A percentile compares a stretch with the other conserved stretches of the same genome.
Evolutionary conservation across 2,888 invertebrate species (phyloP).

Genomic region (Plagodis dolabraria): DNA sequence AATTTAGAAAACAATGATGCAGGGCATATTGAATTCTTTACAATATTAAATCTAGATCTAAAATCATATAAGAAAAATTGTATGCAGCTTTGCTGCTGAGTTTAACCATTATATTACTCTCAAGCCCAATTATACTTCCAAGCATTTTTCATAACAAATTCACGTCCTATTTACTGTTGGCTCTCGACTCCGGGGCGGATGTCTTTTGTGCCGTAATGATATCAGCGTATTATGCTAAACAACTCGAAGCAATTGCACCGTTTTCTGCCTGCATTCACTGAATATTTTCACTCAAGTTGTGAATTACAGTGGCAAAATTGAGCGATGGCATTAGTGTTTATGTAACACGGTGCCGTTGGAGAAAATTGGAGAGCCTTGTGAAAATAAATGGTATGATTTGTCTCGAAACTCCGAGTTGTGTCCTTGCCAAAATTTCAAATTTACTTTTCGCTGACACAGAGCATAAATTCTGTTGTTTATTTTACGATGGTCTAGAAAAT

Average conservation of each 20-base stretch:
- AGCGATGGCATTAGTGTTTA: constrained; percentile 45
- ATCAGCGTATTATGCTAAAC: constrained; percentile 80
- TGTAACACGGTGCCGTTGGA: constrained; percentile 14
- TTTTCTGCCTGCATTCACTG: constrained; percentile 42
- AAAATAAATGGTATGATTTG: constrained; percentile 17
- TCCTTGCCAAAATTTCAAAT: constrained; percentile 20
- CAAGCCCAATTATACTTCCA: constrained; percentile 25
- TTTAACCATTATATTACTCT: constrained; percentile 5
- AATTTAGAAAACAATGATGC: too few relatives aligned
- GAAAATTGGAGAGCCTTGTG: constrained; percentile 34
- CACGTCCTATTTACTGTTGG: constrained; percentile 25
- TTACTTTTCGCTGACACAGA: constrained; percentile 27
- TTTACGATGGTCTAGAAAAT: neutral
- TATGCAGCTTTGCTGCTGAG: constrained; percentile 2
- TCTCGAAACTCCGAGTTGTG: constrained; percentile 9
- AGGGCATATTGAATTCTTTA: too few relatives aligned
- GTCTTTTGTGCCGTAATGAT: constrained; percentile 69
- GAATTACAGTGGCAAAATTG: constrained; percentile 65
- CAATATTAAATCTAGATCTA: too few relatives aligned
- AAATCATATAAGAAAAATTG: too few relatives aligned
- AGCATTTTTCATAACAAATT: constrained; percentile 32
- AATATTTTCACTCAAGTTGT: constrained; percentile 59
- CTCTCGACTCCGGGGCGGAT: constrained; percentile 31
- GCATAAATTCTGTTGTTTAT: constrained; percentile 1
- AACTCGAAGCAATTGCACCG: constrained; percentile 70